Conservation (phyloP, 2,888 invertebrate species). For the Onthophagus sagittarius region DNA sequence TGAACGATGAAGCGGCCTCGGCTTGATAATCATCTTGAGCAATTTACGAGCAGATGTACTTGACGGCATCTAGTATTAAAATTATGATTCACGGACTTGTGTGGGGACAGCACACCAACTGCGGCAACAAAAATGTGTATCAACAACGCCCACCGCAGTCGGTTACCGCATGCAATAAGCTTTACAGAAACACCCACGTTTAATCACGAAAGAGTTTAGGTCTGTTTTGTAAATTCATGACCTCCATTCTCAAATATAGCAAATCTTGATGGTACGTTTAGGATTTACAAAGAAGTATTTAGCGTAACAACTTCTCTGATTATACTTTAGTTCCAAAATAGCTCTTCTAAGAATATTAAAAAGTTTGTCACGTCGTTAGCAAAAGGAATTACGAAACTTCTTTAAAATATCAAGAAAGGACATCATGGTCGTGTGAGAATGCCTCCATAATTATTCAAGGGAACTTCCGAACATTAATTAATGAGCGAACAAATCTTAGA, state of each 20-base stretch:
- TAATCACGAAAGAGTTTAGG: background rate
- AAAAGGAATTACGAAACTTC: background rate
- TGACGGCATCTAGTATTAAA: background rate
- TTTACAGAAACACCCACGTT: background rate
- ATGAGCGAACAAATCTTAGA: background rate
- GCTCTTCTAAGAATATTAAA: background rate
- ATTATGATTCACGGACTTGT: slow-evolving; percentile 9
- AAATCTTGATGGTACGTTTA: background rate
- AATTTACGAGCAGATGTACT: background rate
- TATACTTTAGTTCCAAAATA: too few relatives aligned
- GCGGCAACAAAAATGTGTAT: slow-evolving; percentile 6
- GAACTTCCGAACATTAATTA: background rate
- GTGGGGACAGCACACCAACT: background rate
- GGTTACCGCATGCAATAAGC: background rate
- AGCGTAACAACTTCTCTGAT: too few relatives aligned
- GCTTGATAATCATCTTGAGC: background rate
- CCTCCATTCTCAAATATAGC: background rate
- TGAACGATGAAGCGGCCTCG: background rate
- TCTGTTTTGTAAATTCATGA: background rate
- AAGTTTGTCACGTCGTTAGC: background rate
- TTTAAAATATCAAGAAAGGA: background rate
- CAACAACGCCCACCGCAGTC: slow-evolving; percentile 3
- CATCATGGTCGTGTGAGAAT: background rate
- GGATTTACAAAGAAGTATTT: too few relatives aligned
- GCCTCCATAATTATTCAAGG: background rate